phyloP scores from a whole-genome alignment of 2,888 invertebrate species.

The Morpho helenor region DNA sequence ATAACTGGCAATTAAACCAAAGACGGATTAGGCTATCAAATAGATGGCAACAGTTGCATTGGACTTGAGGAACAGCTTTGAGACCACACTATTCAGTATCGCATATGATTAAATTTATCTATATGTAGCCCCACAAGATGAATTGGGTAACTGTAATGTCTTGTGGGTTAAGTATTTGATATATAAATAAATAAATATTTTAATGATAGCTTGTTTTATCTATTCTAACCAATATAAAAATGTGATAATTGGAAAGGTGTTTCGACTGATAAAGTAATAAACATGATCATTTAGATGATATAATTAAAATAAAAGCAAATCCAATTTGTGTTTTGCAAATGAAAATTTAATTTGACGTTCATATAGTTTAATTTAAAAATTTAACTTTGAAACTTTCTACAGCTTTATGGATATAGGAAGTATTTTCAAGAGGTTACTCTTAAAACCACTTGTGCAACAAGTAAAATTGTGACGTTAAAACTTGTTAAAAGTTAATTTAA shows the following conservation, averaged over 20 bases:
- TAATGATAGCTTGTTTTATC: too few species aligned
- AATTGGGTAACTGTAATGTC: too few species aligned
- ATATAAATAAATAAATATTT: too few species aligned
- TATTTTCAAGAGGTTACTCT: slow-evolving; percentile 14
- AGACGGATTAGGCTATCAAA: slow-evolving; percentile 20
- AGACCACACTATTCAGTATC: background rate
- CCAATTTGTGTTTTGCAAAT: too few species aligned
- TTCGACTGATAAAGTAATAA: too few species aligned
- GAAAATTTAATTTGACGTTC: slow-evolving; percentile 4
- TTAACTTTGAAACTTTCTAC: slow-evolving; percentile 7
- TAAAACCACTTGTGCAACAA: slow-evolving; percentile 9
- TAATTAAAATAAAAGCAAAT: too few species aligned
- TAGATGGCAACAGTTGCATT: slow-evolving; percentile 16
- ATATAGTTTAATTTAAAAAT: slow-evolving; percentile 10
- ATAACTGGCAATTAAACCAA: background rate
- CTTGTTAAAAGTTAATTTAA: slow-evolving; percentile 19
- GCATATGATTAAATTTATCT: too few species aligned
- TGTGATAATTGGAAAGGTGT: too few species aligned
- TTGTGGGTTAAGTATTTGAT: too few species aligned
- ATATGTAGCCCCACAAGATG: too few species aligned
- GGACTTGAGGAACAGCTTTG: slow-evolving; percentile 16
- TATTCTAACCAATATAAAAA: too few species aligned
- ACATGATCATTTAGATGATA: too few species aligned
- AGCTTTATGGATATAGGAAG: slow-evolving; percentile 19
- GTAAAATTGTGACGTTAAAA: slow-evolving; percentile 7